Percentiles rank a stretch among this genome's conserved stretches.
phyloP scores from a whole-genome alignment of 2,113 vertebrate species.

The Oxyruncus cristatus region DNA sequence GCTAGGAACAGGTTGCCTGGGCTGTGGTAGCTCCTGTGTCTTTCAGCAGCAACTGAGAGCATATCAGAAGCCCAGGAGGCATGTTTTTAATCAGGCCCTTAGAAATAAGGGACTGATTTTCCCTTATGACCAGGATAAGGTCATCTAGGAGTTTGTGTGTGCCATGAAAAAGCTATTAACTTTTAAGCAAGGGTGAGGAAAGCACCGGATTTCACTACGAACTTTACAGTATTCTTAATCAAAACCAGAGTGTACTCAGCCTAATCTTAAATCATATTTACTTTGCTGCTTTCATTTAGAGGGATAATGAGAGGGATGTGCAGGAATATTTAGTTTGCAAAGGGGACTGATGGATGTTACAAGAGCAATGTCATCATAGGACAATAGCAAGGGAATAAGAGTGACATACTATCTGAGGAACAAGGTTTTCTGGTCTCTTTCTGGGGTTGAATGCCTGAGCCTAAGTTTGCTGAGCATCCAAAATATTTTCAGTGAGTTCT shows the following conservation, averaged over 20 bases:
- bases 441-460: accelerated
- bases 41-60: neutral
- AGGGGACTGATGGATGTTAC: neutral
- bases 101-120: neutral
- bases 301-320: neutral
- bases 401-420: accelerated
- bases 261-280: conserved; percentile 10
- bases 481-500: neutral
- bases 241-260: neutral
- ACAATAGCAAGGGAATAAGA: neutral
- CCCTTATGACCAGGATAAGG: neutral
- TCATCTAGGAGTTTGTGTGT: neutral
- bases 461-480: neutral
- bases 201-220: neutral
- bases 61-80: neutral
- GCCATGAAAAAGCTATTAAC: neutral
- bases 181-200: neutral
- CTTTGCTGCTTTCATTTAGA: neutral
- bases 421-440: neutral
- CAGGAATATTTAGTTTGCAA: neutral
- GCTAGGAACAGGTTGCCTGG: neutral
- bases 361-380: neutral
- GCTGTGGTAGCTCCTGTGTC: neutral
- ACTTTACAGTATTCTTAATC: neutral
- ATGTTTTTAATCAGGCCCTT: neutral